Evolutionary conservation across 2,888 invertebrate genomes (phyloP), one percentile per base, ranked within the genome.

Genomic region (Chymomyza procnemis): DNA sequence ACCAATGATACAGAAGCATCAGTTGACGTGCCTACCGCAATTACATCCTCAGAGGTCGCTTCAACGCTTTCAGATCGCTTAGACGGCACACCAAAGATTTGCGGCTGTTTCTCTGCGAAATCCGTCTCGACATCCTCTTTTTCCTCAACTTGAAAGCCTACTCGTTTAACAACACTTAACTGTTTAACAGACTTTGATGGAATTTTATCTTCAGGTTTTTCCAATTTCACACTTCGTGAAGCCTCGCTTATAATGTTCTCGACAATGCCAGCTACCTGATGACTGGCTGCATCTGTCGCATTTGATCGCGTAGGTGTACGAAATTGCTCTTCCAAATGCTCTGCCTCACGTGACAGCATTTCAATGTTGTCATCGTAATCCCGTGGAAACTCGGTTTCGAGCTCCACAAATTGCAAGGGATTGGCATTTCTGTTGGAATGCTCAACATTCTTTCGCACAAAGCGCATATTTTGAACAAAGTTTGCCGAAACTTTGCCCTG

Each of bases 361-460:
- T 91, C 91, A 77, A 91, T 91, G 69, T 91, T 91, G 69, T 90
- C 91, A 77, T 91, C 91, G 63, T 91, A 90, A 73, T 91, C 91
- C 16, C 91, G 88, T 3, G 91, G 91, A 71, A 91, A 91, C 73
- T 91, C 91, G 3, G 91, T 91, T 76, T 91, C 91, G 61, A 91
- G 85, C 54, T 90, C 90, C 50, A 89, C 79, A 71, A 83, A 90
- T 63, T 84, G 89, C 52, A 83, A n/a, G 1, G 89, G 86, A 63
- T 88, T 84, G 22, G 78, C 78, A 74, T 88, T 90, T 47, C 88
- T 74, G 5, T 85, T 86, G 8, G 87, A 87, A 66, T 90, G 90
- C 34, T 91, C 91, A 5, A 91, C 89, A 70, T 90, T 90, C 68
- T 91, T 91, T 6, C 90, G 89, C 50, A 91, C 81, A 67, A 91